phyloP scores from a whole-genome alignment of 1,140 invertebrate species.

The Mesaphorura yosii region DNA sequence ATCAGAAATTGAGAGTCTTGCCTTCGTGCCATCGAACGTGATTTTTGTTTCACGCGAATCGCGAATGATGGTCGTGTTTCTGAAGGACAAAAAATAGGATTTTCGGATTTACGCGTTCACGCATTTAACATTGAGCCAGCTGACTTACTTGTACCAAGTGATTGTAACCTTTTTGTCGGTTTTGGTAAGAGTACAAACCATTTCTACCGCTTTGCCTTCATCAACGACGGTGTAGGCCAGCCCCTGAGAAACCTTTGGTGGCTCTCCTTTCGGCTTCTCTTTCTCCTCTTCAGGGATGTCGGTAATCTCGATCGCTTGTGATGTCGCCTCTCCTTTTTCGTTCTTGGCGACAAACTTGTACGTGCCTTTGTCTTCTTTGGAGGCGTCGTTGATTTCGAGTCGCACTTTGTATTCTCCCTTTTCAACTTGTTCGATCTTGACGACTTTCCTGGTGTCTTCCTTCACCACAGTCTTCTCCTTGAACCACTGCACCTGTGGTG shows the following conservation, averaged over 20 bases:
- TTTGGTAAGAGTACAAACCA: constrained; percentile 56
- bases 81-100: constrained; percentile 32
- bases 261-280: constrained; percentile 36
- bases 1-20: constrained; percentile 57
- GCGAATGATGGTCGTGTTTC: constrained; percentile 56
- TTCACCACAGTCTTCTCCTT: constrained; percentile 67
- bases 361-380: constrained; percentile 65
- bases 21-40: constrained; percentile 67
- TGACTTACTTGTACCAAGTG: constrained; percentile 64
- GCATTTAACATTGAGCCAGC: neutral
- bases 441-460: constrained; percentile 59
- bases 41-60: constrained; percentile 56
- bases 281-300: constrained; percentile 61
- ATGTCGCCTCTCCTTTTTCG: constrained; percentile 82
- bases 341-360: constrained; percentile 86
- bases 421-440: constrained; percentile 62
- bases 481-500: constrained; percentile 78
- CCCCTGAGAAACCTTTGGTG: constrained; percentile 50
- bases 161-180: constrained; percentile 64
- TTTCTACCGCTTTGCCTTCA: constrained; percentile 66
- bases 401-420: constrained; percentile 76
- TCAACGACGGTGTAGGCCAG: constrained; percentile 58
- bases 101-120: neutral
- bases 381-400: constrained; percentile 69
- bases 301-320: constrained; percentile 73